A percentile compares a stretch with the other conserved stretches of the same genome.
These are phyloP conservation scores for Dichetophora obliterata DNA, from an alignment of 2,888 invertebrate species.

Conservation along the genomic window DNA sequence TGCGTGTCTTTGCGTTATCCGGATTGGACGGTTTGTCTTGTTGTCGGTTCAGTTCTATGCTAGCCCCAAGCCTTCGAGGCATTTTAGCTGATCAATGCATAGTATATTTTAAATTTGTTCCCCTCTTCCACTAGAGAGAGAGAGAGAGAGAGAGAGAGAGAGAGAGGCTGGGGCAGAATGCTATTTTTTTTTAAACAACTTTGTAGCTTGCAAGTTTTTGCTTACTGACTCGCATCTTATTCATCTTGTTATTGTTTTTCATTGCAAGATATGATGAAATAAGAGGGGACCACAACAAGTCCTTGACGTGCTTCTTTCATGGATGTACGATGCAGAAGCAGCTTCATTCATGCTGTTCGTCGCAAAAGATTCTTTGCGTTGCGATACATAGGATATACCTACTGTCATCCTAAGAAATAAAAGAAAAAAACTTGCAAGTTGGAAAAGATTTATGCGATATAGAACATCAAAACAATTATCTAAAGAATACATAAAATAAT, in stretches of 20 bases:
- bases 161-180: background rate
- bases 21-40: background rate
- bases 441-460: conserved; percentile 30
- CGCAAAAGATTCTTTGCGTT: background rate
- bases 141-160: too few species aligned
- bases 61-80: conserved; percentile 22
- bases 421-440: conserved; percentile 11
- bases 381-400: background rate
- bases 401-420: background rate
- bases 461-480: conserved; percentile 38
- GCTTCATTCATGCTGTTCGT: conserved; percentile 28
- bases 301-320: background rate
- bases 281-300: conserved; percentile 3
- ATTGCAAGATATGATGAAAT: background rate
- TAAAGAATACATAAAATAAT: conserved; percentile 21
- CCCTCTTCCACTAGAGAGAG: background rate
- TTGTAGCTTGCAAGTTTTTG: background rate
- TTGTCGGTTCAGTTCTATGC: conserved; percentile 8
- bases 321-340: background rate
- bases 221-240: conserved; percentile 7
- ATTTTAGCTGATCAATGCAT: conserved; percentile 21
- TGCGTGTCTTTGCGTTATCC: background rate
- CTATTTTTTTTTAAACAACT: background rate
- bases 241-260: conserved; percentile 4
- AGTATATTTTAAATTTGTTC: conserved; percentile 14